Conservation (phyloP, 2,797 vertebrate species). For the Labeo calbasu region DNA sequence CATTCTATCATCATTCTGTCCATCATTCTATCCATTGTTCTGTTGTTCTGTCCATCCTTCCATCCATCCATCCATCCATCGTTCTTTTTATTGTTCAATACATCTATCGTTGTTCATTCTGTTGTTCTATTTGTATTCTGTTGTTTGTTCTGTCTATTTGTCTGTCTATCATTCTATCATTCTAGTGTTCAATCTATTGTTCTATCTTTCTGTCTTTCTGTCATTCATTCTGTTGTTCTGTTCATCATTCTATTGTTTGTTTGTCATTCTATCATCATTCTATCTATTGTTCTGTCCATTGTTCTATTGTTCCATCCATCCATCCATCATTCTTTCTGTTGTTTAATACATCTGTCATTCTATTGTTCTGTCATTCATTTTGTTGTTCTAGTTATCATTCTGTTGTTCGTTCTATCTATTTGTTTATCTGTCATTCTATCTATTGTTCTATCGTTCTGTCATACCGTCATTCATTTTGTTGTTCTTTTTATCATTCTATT, state of each 20-base stretch:
- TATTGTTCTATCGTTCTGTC: too few relatives aligned
- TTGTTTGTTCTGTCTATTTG: too few relatives aligned
- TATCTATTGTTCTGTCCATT: too few relatives aligned
- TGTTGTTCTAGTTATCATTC: background rate
- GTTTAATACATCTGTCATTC: background rate
- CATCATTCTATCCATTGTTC: background rate
- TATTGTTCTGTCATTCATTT: background rate
- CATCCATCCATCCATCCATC: background rate
- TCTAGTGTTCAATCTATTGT: too few relatives aligned
- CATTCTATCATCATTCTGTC: background rate
- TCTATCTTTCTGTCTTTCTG: too few relatives aligned
- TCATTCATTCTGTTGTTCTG: too few relatives aligned
- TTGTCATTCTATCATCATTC: too few relatives aligned
- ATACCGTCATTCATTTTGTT: too few relatives aligned
- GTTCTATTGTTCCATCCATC: too few relatives aligned
- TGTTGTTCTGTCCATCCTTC: background rate
- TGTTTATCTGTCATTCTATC: background rate
- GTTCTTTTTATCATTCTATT: background rate
- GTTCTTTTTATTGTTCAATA: background rate
- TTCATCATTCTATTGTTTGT: too few relatives aligned
- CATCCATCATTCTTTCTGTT: background rate
- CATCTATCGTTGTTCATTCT: background rate
- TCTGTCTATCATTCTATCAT: too few relatives aligned
- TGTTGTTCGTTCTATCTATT: background rate
- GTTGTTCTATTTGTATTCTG: too few relatives aligned